Base-by-base conservation (phyloP, 2,113 vertebrate species). In the Coptodon bakossiorum region DNA sequence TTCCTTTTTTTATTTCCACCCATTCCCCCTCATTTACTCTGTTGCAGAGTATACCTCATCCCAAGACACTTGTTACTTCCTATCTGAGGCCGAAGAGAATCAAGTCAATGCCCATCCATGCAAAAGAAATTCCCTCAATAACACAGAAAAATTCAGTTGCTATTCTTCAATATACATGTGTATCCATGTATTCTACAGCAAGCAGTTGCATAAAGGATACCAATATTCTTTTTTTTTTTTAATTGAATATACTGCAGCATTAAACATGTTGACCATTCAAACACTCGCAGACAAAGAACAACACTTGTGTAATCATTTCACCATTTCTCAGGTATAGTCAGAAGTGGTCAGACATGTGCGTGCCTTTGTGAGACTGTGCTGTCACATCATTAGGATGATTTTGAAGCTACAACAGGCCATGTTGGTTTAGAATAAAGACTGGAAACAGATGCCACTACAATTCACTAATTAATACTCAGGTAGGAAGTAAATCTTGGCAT, bases 41-140 rank as follows among this genome's bases (percentile, higher is more conserved):
- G 71, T 89, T 81, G 48, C 66, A 57, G 22, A 78, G 17, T 54
- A 82, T 85, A 89, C 89, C 84, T 86, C 81, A 81, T 89, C 85
- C 86, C 79, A 83, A 61, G 86, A 88, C 83, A 73, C 86, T 88
- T 80, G 80, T 86, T 89, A 87, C 73, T 8, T 91, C 86, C 80
- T 79, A 86, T 90, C 73, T 85, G 81, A 79, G 31, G 38, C 85
- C 53, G 6, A 82, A 80, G 45, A 87, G 84, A 89, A 59, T 36
- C 54, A 78, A 54, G 82, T 83, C 90, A 81, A 92, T 90, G 63
- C 84, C 80, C 63, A 85, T 80, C 86, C 82, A 85, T 80, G 86
- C 87, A 81, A 80, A 80, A 79, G 36, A 87, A 89, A 91, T 56
- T 81, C 36, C 73, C 57, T 27, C n/a, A 52, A 66, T 61, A 29